Evolutionary conservation across 2,113 vertebrate species (phyloP), one percentile per base, ranked within the genome.

Genomic region (Dicerorhinus sumatrensis): DNA sequence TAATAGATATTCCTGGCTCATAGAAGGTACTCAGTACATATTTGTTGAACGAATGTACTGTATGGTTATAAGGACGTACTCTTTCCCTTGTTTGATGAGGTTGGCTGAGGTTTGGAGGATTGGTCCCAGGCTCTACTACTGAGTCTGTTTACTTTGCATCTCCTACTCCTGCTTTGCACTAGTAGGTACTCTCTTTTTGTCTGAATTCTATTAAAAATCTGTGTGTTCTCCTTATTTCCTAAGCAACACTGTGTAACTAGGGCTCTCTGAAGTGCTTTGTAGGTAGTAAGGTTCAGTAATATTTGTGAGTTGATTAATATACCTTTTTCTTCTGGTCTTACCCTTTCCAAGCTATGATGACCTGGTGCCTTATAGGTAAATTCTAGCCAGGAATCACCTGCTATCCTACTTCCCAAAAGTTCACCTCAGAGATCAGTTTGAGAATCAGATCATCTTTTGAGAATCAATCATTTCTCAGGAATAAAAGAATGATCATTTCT

Each of bases 271-370:
- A 83, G n/a, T 83, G 75, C 65, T 91, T 60, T 73, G 48, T 75
- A 80, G 62, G 23, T n/a, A 36, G 33, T 95, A 76, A 94, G 88
- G 36, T 91, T 83, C 48, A 88, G 62, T 96, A 86, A 73, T 93
- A 75, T 80, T 90, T 92, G 56, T 73, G 67, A 87, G 31, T 82
- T 93, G n/a, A 91, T 75, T 56, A 29, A 91, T 87, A 73, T 76
- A 33, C 33, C 11, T 79, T 94, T 91, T 92, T 81, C 79, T 65
- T 95, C 27, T 39, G 9, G 21, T 89, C 51, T 29, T 60, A 33
- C 33, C 36, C 42, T 93, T 97, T 91, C 58, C 20, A 88, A 73
- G 9, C 72, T 93, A 33, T 36, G 58, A 25, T 75, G 93, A 87
- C 58, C 51, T 89, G 80, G 60, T 76, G 6, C 73, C 25, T 73